Percentiles rank a stretch among this genome's conserved stretches.
Conservation (phyloP, 2,797 vertebrate genomes). For the Buphagus erythrorhynchus region DNA sequence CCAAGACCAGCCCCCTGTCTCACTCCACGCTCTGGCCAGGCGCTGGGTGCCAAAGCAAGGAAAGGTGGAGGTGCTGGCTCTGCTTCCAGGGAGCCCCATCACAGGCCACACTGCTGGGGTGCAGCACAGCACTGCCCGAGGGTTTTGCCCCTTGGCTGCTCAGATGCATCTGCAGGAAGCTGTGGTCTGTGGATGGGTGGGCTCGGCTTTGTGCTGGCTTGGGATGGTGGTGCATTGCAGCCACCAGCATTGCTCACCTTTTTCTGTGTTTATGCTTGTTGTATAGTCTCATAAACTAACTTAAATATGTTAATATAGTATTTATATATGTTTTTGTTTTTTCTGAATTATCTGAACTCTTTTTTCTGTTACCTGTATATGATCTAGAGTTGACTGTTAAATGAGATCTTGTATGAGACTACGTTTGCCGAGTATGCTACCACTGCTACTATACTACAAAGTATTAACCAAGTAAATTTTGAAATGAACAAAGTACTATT, state of each 20-base stretch:
- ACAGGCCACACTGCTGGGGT: not conserved
- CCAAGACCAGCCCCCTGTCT: not conserved
- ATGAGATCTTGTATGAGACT: conserved; percentile 52
- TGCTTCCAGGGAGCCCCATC: accelerated
- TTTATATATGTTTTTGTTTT: conserved; percentile 52
- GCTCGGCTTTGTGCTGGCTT: not conserved
- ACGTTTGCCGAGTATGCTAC: conserved; percentile 15
- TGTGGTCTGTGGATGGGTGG: not conserved
- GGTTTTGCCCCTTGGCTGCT: not conserved
- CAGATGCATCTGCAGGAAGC: not conserved
- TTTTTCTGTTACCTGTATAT: conserved; percentile 62
- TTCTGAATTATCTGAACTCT: not conserved
- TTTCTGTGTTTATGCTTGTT: conserved; percentile 32
- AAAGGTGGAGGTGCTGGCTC: not conserved
- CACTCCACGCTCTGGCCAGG: accelerated
- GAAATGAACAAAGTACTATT: conserved; percentile 43
- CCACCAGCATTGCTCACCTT: not conserved
- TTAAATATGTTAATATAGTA: conserved; percentile 63
- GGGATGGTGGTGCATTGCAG: not conserved
- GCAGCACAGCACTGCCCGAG: not conserved
- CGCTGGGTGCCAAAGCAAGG: not conserved
- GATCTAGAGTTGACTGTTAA: conserved; percentile 70
- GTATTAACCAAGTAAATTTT: conserved; percentile 53
- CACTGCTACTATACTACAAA: conserved; percentile 36
- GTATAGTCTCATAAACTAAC: conserved; percentile 60